Base-by-base conservation (phyloP, 37 sponge, comb jelly and placozoan genomes). In the Halisarca cf. caerulea region DNA sequence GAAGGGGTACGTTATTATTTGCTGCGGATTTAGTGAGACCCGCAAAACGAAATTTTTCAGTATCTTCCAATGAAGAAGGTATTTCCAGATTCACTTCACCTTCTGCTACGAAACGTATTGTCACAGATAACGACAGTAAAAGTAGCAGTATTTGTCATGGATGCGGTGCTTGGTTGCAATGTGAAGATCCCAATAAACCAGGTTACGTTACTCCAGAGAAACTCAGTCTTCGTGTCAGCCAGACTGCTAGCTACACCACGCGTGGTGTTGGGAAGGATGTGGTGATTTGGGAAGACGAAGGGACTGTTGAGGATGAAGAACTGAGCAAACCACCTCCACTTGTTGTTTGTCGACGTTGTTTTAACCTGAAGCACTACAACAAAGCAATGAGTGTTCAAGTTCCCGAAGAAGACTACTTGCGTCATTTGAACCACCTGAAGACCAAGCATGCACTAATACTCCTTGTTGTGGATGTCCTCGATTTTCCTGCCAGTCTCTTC, bases 401-500 rank as follows among this genome's bases (percentile, higher is more conserved):
- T 20, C 27, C 81, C 24, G 61, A 53, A 24, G 89, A 95, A 6
- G 93, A 95, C 33, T 95, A 92, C 66, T 47, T 79, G 37, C 81
- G 35, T 17, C 78, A 85, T 44, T 60, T 95, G 0, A 4, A 51
- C 18, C 64, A 64, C 23, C 81, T 91, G n/a, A 86, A 78, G n/a
- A 69, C 69, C 70, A 88, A 92, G 74, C 59, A 71, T 38, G 88
- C 87, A 2, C 88, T 95, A 25, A 83, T 95, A 28, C 86, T 92
- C 5, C 71, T 89, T 11, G 75, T 95, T 78, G 82, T 95, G 21
- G 96, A 95, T 71, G 89, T 92, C 11, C 23, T 80, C 3, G 96
- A 95, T 83, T 95, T 92, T 53, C 96, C 96, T 20, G 66, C 82
- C 15, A 88, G 89, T 39, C 42, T 95, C 58, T 95, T 95, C 55